Evolutionary conservation across 2,113 vertebrate species (phyloP), one percentile per base, ranked within the genome.

Genomic region (Clarias gariepinus): DNA sequence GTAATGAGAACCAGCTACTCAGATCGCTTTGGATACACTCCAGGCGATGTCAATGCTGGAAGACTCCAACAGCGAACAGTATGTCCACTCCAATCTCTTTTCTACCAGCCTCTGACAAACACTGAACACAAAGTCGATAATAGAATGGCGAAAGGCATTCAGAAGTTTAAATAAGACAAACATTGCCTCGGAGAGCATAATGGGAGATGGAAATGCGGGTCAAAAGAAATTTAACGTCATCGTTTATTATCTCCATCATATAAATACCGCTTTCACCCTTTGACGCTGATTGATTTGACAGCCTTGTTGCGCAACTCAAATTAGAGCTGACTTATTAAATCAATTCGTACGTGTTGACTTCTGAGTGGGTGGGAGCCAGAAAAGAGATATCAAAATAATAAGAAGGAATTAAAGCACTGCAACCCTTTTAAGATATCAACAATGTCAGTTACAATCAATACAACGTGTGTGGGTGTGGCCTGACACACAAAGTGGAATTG

Each of bases 51-150:
- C 76, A 53, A 73, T 52, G 82, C 18, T 81, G 60, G 60, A 71
- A 61, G 63, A 36, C 28, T 58, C 28, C 21, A 16, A 80, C 19
- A 53, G 86, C 57, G 85, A 89, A 89, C 82, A 87, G 60, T n/a
- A 21, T 84, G 82, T 89, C 88, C 81, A 76, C 66, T 86, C 81
- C 77, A 87, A 83, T 89, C 73, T 81, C 66, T 80, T n/a, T 84
- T 61, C 25, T 19, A 81, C 58, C 78, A 28, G 66, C 53, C 71
- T 60, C 41, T 66, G 64, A 89, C 47, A 85, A 83, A 76, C 82
- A 79, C 68, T 25, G 64, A 82, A 78, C 36, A 33, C 28, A 77
- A 79, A 47, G 78, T 85, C 83, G 85, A 73, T 82, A 85, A 79
- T 76, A 23, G 55, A 77, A 82, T n/a, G 9, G 30, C 64, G 78